Base-by-base conservation (phyloP, 2,797 vertebrate genomes). In the Enteromius radiatus region DNA sequence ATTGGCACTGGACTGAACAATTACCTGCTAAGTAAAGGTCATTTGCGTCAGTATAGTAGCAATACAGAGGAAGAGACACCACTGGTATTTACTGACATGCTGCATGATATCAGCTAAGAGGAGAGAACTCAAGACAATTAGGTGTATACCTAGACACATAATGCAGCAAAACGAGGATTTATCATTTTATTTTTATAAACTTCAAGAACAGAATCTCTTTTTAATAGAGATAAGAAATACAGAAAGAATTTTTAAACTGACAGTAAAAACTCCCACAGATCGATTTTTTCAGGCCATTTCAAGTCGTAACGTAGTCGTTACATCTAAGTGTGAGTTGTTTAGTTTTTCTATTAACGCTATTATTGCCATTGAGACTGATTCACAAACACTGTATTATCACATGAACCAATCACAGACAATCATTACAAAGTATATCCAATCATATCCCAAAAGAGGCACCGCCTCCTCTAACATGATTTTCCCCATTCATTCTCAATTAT, bases 11-110 rank as follows among this genome's bases (percentile, higher is more conserved):
- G 89, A 92, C 91, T 93, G 82, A 89, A 94, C 95, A 96, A 94
- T 96, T 95, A 91, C 94, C 94, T 93, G 91, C 94, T 95, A 96
- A 96, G 96, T 93, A 96, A 96, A 96, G 95, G 94, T 95, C 94
- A 89, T 94, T 90, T 92, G 93, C 94, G 92, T 95, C 94, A 95
- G 84, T 86, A 70, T 86, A 83, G 80, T 85, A 86, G 36, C 9
- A 78, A 77, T 81, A 67, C 77, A 33, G 43, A 31, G 67, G 65
- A 45, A 28, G 74, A 78, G 81, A 86, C 67, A 47, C 84, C 28
- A 71, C 49, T 45, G 81, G 81, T 74, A 74, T 68, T 86, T 61
- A 80, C 86, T 86, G 77, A 76, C 56, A 71, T 19, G 64, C 31
- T 26, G 31, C 15, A 74, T 84, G 78, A 80, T 68, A 45, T 73